Conservation (phyloP, 1,140 invertebrate species). For the Agraylea sexmaculata region DNA sequence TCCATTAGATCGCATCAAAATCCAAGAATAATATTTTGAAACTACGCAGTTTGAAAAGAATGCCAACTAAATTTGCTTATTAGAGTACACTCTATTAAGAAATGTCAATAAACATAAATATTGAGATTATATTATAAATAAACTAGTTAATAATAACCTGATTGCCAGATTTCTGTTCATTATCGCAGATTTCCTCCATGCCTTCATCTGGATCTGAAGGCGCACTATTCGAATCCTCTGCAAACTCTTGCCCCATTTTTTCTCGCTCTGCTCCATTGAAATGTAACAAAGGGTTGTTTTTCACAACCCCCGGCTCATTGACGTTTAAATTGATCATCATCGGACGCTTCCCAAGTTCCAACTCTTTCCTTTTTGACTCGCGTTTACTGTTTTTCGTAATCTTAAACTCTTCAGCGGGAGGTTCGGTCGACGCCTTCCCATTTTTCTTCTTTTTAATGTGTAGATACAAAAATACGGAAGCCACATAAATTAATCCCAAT, state of each 20-base stretch:
- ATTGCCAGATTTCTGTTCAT: conserved; percentile 1
- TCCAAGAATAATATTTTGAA: too few species aligned
- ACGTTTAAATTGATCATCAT: conserved; percentile 26
- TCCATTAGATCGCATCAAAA: too few species aligned
- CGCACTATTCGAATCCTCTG: conserved; percentile 38
- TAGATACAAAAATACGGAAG: conserved; percentile 68
- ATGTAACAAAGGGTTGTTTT: conserved; percentile 60
- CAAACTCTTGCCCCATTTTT: conserved; percentile 23
- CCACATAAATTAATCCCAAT: conserved; percentile 69
- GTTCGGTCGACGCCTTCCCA: conserved; percentile 25
- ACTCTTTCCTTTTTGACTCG: conserved; percentile 8
- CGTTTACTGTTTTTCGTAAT: conserved; percentile 11
- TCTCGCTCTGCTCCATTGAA: conserved; percentile 36
- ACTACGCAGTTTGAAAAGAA: too few species aligned
- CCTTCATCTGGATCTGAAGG: conserved; percentile 33
- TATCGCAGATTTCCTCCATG: conserved; percentile 7
- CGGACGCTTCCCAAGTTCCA: conserved; percentile 30
- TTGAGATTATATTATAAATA: not conserved
- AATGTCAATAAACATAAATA: too few species aligned
- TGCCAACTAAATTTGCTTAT: too few species aligned
- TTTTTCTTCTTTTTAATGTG: conserved; percentile 46
- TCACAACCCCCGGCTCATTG: conserved; percentile 50
- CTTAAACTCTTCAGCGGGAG: conserved; percentile 19
- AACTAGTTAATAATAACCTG: conserved; percentile 5
- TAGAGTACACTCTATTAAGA: too few species aligned